Evolutionary conservation across 1,140 invertebrate species (phyloP).

Genomic region (Saccostrea glomerata): DNA sequence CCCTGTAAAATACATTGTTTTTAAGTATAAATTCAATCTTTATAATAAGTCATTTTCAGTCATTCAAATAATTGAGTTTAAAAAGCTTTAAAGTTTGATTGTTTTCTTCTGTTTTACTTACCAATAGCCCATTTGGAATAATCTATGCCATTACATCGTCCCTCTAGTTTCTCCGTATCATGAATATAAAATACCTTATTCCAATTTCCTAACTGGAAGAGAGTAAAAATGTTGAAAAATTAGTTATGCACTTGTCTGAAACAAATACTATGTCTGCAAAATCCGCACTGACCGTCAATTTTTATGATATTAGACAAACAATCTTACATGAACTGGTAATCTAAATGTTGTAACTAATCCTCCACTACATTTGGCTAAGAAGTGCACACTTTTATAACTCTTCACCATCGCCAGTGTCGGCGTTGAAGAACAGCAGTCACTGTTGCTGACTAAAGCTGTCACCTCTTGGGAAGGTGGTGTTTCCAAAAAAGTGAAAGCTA

Average conservation of each 20-base stretch:
- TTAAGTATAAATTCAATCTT: background rate
- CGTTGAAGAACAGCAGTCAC: constrained; percentile 32
- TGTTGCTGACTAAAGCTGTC: constrained; percentile 43
- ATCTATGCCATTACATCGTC: background rate
- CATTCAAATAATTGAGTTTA: too few relatives aligned
- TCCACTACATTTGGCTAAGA: constrained; percentile 17
- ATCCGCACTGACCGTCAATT: background rate
- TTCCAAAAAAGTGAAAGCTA: constrained; percentile 28
- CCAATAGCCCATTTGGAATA: background rate
- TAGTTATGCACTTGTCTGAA: background rate
- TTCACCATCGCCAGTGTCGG: constrained; percentile 12
- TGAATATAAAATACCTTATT: constrained; percentile 40
- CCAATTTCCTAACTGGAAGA: constrained; percentile 39
- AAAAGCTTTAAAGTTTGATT: too few relatives aligned
- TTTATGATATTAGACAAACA: background rate
- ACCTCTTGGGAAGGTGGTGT: background rate
- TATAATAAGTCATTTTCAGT: too few relatives aligned
- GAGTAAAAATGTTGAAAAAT: background rate
- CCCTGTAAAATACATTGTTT: background rate
- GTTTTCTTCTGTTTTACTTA: background rate
- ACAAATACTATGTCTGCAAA: background rate
- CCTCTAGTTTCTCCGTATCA: constrained; percentile 18
- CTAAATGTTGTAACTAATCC: background rate
- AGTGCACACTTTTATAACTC: constrained; percentile 31
- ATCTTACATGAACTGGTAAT: constrained; percentile 27